Evolutionary conservation across 1,140 invertebrate species (phyloP), one percentile per base, ranked within the genome.

Genomic region (Brachionus sp.): DNA sequence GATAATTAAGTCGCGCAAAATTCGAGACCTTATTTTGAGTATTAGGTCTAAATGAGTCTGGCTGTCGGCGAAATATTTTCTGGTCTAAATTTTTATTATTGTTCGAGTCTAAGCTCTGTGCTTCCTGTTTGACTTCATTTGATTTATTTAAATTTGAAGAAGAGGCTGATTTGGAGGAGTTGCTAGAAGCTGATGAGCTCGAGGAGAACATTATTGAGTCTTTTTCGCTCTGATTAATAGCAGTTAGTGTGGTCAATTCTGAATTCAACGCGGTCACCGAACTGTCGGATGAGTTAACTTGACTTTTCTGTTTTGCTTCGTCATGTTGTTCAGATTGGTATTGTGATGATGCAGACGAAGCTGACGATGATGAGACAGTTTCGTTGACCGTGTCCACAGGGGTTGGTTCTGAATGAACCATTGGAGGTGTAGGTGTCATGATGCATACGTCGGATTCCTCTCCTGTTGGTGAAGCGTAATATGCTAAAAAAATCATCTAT

Each of bases 31-130:
- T 37, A 19, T 16, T 23, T 23, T 70, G 66, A 19, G 7, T 37
- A 39, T 70, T 70, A 16, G 66, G 37, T 39, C 35, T 70, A 39
- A 37, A 39, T 70, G 66, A 16, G n/a, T 70, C 66, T 37, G 33
- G 10, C 37, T 70, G 66, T 6, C 37, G 42, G 12, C 16, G 66
- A 33, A 39, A 23, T 9, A 39, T 66, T 66, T 37, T 66, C 33
- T 66, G 64, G 12, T 66, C 64, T 9, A 66, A n/a, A 66, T 66
- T 70, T 70, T 70, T 70, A 9, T 70, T 70, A 39, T 70, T 70
- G 16, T 70, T 70, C 7, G 66, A 70, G 35, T 70, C 70, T 1
- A 75, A 16, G 12, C 12, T 25, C 25, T 46, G 37, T 19, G 5
- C 19, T 13, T 75, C 16, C n/a, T 12, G 7, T 29, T 46, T 75